Evolutionary conservation across 37 sponge, comb jelly and placozoan genomes (phyloP).

Genomic region (Cliona cf. orientalis): DNA sequence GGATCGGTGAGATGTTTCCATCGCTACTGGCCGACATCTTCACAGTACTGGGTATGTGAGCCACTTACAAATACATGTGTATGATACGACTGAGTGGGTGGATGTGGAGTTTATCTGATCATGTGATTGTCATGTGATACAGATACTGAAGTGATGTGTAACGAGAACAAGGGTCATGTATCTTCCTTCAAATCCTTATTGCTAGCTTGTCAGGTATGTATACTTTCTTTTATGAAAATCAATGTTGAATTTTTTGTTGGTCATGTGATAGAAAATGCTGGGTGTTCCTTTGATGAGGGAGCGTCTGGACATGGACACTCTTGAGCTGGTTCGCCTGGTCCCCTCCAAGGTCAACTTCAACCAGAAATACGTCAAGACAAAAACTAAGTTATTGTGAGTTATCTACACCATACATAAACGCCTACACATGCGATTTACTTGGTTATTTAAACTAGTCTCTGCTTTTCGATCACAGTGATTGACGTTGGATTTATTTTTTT

Average conservation of each 20-base stretch:
- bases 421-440: background rate
- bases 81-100: no score
- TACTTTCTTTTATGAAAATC: background rate
- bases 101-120: background rate
- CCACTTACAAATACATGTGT: background rate
- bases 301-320: conserved; percentile 89
- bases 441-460: background rate
- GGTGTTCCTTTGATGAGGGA: conserved; percentile 87
- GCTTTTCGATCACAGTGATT: background rate
- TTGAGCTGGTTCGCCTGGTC: conserved; percentile 82
- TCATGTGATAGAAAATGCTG: conserved; percentile 42
- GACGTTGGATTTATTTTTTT: background rate
- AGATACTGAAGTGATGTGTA: conserved; percentile 67
- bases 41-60: conserved; percentile 49
- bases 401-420: background rate
- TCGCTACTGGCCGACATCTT: conserved; percentile 65
- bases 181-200: conserved; percentile 39
- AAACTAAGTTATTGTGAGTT: conserved; percentile 92
- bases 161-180: conserved; percentile 44
- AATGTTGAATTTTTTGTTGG: background rate
- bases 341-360: conserved; percentile 80
- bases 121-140: background rate
- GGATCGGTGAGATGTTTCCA: conserved; percentile 31
- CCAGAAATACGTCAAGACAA: conserved; percentile 89
- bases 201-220: conserved; percentile 47